A percentile compares a stretch with the other conserved stretches of the same genome.
phyloP scores from a whole-genome alignment of 2,113 vertebrate genomes.

The Phaethon lepturus region DNA sequence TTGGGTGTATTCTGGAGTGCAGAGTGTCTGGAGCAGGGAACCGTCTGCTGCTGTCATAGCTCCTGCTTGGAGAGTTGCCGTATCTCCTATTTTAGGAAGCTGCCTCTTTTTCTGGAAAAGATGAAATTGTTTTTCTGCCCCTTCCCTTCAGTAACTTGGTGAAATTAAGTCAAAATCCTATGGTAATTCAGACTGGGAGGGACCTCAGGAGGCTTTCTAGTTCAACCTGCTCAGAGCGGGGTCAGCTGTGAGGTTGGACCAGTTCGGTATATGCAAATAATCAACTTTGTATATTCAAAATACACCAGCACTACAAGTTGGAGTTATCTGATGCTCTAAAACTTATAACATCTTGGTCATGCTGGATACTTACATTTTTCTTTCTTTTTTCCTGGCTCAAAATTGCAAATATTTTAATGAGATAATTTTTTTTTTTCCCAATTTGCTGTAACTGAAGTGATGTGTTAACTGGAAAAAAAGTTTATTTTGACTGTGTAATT shows the following conservation, averaged over 20 bases:
- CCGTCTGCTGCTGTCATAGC: not conserved
- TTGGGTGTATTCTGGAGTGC: not conserved
- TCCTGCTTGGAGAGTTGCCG: not conserved
- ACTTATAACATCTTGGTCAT: rapidly evolving
- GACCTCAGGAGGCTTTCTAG: not conserved
- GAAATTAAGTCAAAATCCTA: not conserved
- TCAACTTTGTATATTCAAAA: not conserved
- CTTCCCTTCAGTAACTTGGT: not conserved
- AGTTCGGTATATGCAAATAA: not conserved
- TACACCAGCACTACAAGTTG: not conserved
- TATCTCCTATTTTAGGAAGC: slow-evolving; percentile 35
- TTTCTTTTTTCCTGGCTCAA: not conserved
- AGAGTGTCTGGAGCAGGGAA: slow-evolving; percentile 20
- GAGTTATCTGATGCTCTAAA: not conserved
- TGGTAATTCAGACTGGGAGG: not conserved
- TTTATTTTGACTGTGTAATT: not conserved
- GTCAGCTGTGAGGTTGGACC: not conserved
- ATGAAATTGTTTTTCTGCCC: not conserved
- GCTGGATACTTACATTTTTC: not conserved
- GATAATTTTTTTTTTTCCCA: not conserved
- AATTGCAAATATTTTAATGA: not conserved
- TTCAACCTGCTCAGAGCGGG: not conserved
- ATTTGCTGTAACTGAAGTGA: not conserved
- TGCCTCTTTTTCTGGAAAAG: not conserved
- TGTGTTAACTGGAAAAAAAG: not conserved